Base-by-base conservation (phyloP, 2,888 invertebrate species). In the Oxycera nigricornis region DNA sequence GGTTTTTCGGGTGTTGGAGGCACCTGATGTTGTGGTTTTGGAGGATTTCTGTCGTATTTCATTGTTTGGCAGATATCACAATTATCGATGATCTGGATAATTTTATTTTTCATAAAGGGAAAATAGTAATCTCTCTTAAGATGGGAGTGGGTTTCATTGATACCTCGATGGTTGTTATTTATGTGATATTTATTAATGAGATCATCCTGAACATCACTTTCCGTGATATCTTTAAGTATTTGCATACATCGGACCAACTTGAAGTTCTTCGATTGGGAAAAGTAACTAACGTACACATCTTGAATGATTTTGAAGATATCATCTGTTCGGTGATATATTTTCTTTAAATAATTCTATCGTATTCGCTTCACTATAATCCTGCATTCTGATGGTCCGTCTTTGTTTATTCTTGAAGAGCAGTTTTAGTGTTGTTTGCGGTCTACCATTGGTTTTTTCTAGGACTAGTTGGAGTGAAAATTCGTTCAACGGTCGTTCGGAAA, bases 401-500 rank as follows among this genome's bases (percentile, higher is more conserved):
- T 65, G 65, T 65, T 24, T 39, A 1, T 65, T 39, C 1, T 2
- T 0, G 41, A 65, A 65, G 1, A 26, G 39, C 17, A 30, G 20
- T 65, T 39, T 26, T 14, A 65, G 1, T 4, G 4, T 1, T 3
- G 39, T 20, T 65, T 20, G 1, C 0, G 65, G 39, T 11, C 3
- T 28, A 1, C 41, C 41, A 2, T 41, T 24, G 0, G 41, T 24
- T 2, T 41, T 35, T 22, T 65, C 41, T 0, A 65, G 22, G 9
- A 41, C 24, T 1, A 39, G 0, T 24, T 65, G 41, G 0, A 65
- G 77, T 46, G 78, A 65, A 22, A 77, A 77, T 52, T 76, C 77
- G 41, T 80, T 79, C 22, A 79, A 20, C 24, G 79, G 78, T 76
- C 77, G 75, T 74, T 78, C 78, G 4, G 78, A 77, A 14, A 79